Evolutionary conservation across 2,797 vertebrate species (phyloP).

Genomic region (Chrysocyon brachyurus): DNA sequence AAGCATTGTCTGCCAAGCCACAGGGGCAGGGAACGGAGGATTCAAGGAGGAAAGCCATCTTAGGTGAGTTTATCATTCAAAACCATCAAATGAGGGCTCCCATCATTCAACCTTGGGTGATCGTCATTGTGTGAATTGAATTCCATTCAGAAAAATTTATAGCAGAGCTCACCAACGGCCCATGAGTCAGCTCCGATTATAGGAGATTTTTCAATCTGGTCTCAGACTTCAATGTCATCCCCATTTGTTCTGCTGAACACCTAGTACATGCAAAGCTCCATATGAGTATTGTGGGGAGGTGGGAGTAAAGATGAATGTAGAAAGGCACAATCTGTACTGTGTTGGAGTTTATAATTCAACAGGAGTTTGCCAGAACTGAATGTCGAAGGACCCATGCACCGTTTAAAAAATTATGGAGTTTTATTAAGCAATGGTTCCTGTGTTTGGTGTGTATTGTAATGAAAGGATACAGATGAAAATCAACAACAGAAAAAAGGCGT

Average conservation of each 20-base stretch:
- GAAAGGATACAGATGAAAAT: conserved; percentile 20
- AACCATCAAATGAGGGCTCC: background rate
- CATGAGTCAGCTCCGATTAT: background rate
- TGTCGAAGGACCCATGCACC: background rate
- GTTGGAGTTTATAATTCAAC: conserved; percentile 22
- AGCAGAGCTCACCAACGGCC: background rate
- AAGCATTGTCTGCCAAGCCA: background rate
- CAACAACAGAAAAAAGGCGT: background rate
- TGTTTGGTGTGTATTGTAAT: background rate
- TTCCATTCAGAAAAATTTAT: background rate
- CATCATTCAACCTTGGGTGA: background rate
- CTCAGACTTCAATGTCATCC: background rate
- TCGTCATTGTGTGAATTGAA: background rate
- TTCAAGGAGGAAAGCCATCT: background rate
- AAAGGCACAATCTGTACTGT: background rate
- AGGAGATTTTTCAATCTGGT: background rate
- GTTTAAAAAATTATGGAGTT: background rate
- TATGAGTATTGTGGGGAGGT: background rate
- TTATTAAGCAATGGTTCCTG: background rate
- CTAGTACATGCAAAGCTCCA: background rate
- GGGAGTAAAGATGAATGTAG: background rate
- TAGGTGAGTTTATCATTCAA: background rate
- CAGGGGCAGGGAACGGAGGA: background rate
- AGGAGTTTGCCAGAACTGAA: conserved; percentile 12
- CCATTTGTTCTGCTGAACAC: background rate